Percentiles rank a stretch among this genome's conserved stretches.
phyloP scores from a whole-genome alignment of 23 tunicate genomes.

The Styela plicata region DNA sequence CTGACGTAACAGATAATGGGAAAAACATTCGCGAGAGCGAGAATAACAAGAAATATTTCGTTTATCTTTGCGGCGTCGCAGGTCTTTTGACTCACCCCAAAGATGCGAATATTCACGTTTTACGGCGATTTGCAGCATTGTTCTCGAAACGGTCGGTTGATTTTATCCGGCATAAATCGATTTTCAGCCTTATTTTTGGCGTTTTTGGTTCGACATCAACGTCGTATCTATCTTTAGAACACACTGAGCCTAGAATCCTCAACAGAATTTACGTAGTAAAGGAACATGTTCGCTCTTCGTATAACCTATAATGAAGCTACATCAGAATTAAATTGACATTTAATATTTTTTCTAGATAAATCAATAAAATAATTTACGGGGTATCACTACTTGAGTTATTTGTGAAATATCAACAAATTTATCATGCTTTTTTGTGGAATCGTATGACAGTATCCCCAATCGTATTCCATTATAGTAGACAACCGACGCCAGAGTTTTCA shows the following conservation, averaged over 20 bases:
- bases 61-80: not conserved
- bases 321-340: too few relatives aligned
- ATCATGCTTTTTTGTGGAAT: too few relatives aligned
- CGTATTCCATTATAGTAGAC: too few relatives aligned
- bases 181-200: not conserved
- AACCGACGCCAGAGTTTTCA: too few relatives aligned
- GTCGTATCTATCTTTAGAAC: not conserved
- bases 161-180: not conserved
- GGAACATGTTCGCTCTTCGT: not conserved
- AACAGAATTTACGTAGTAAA: not conserved
- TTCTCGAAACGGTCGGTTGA: not conserved
- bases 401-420: too few relatives aligned
- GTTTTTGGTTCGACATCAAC: not conserved
- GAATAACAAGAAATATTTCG: not conserved
- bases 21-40: not conserved
- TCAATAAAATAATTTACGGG: not conserved
- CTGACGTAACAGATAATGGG: not conserved
- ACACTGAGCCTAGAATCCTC: not conserved
- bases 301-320: too few relatives aligned
- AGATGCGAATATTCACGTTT: not conserved
- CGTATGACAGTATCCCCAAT: too few relatives aligned
- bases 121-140: not conserved
- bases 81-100: not conserved
- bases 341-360: too few relatives aligned
- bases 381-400: too few relatives aligned